phyloP scores from a whole-genome alignment of 1,140 invertebrate species.

The Drosophila kanapiae region DNA sequence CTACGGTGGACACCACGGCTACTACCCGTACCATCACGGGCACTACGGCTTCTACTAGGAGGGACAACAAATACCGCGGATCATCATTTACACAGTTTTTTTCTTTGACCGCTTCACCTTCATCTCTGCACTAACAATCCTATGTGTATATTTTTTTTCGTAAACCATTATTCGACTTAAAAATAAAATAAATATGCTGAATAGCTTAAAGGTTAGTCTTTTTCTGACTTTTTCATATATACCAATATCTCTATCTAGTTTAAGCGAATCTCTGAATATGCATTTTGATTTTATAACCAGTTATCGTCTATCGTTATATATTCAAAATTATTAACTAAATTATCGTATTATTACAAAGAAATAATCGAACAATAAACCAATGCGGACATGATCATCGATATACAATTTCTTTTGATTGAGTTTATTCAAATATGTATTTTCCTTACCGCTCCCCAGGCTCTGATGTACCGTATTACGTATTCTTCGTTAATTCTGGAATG shows the following conservation, averaged over 20 bases:
- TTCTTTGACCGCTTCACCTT: constrained; percentile 42
- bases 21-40: constrained; percentile 73
- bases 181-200: constrained; percentile 38
- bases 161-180: constrained; percentile 2
- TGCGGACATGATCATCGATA: background rate
- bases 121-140: constrained; percentile 32
- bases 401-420: too few species aligned
- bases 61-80: constrained; percentile 6
- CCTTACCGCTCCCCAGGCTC: too few species aligned
- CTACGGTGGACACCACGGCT: constrained; percentile 71
- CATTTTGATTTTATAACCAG: background rate
- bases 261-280: background rate
- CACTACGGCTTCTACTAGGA: constrained; percentile 73
- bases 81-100: constrained; percentile 29
- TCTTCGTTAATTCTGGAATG: too few species aligned
- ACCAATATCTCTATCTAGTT: constrained; percentile 7
- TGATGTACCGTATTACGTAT: too few species aligned
- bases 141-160: constrained; percentile 37
- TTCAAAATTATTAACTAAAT: background rate
- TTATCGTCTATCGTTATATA: background rate
- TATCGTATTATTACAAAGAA: background rate
- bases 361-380: background rate
- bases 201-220: constrained; percentile 20
- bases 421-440: too few species aligned
- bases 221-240: constrained; percentile 8